Base-by-base conservation (phyloP, 2,113 vertebrate genomes). In the Eurystomus gularis region DNA sequence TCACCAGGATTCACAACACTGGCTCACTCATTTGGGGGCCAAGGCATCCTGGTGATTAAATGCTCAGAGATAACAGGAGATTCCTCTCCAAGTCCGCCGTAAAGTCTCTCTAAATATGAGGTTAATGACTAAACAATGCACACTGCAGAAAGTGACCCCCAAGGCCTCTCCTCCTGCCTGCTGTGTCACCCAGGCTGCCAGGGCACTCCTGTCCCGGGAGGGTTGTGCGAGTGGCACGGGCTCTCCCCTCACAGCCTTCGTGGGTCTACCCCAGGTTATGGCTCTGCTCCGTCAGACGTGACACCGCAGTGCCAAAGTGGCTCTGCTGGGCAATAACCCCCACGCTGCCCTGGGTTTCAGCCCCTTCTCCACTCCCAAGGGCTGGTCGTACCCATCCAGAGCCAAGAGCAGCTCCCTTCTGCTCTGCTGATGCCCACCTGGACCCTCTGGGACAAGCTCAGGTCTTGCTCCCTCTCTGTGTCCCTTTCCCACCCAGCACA, bases 201-300 rank as follows among this genome's bases (percentile, higher is more conserved):
- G 61, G 44, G 17, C 51, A 82, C 51, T 29, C n/a, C 39, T 68
- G 42, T 73, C 33, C 62, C 8, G 1, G 19, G 4, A 61, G 33
- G 49, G 48, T 62, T 42, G 29, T 52, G n/a, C 75, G 3, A 5
- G 29, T 3, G 9, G 25, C 8, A 1, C 2, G 10, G 35, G 10
- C 39, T 60, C 44, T 60, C 21, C 44, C 58, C 68, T 57, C 42
- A 17, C 37, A 82, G 51, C 15, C 69, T 21, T 6, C 8, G 37
- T 4, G 6, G 8, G 7, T 82, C 17, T n/a, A 16, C 13, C 16
- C 33, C 0, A 1, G 10, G 9, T 13, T 17, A 10, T 2, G 24
- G 76, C 42, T 91, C 51, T 29, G 18, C 58, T 69, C 44, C 1
- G 2, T 31, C 80, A 57, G 87, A 33, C 0, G 1, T 9, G 3